A percentile compares a stretch with the other conserved stretches of the same genome.
These are phyloP conservation scores for Eulemur coronatus DNA, from an alignment of 2,797 vertebrate species.

Conservation along the genomic window DNA sequence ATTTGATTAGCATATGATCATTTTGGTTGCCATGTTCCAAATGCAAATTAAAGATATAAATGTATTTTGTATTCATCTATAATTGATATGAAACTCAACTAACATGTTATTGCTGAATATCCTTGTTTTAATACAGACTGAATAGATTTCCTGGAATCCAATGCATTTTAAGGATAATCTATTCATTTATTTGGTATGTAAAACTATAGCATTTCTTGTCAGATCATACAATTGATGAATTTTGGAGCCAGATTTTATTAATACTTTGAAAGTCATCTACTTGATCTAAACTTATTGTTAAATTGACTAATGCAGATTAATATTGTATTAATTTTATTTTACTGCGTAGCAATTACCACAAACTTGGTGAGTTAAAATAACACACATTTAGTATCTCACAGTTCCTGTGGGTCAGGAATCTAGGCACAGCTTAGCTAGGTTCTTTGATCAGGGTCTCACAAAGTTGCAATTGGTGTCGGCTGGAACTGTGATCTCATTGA, in stretches of 20 bases:
- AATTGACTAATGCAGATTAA: not conserved
- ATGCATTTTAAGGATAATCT: not conserved
- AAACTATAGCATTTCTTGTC: not conserved
- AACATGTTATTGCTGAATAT: not conserved
- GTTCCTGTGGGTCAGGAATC: not conserved
- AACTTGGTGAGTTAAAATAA: not conserved
- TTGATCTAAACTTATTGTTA: not conserved
- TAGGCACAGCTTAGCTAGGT: too few relatives aligned
- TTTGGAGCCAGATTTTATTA: not conserved
- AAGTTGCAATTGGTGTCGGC: not conserved
- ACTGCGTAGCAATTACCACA: not conserved
- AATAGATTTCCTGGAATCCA: not conserved
- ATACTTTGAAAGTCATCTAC: not conserved
- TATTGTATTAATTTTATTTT: not conserved
- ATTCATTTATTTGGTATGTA: not conserved
- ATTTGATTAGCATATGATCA: slow-evolving; percentile 36
- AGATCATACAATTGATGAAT: not conserved
- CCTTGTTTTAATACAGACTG: not conserved
- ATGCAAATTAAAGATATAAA: slow-evolving; percentile 24
- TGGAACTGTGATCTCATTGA: too few relatives aligned
- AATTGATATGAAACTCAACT: slow-evolving; percentile 13
- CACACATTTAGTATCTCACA: not conserved
- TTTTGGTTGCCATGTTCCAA: slow-evolving; percentile 14
- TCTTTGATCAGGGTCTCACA: not conserved
- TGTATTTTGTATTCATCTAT: slow-evolving; percentile 41